Base-by-base conservation (phyloP, 2,797 vertebrate genomes). In the Gymnodraco acuticeps region DNA sequence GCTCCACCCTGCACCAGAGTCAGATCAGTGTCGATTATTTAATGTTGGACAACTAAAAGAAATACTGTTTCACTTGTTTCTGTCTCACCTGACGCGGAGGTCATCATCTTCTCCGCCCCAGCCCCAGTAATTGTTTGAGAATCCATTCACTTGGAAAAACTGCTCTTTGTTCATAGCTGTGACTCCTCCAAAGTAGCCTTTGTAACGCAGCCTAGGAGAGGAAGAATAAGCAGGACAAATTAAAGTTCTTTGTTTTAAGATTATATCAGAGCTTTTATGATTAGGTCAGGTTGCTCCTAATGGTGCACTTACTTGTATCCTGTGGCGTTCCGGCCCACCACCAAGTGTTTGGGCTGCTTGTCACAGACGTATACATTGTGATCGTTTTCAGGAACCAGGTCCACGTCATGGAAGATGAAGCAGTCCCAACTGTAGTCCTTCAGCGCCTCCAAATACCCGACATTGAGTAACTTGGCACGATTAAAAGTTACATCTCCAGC, bases 31-130 rank as follows among this genome's bases (percentile, higher is more conserved):
- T 42, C 5, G 53, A 8, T 19, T 10, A 62, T 56, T 33, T 7
- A 43, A 15, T 10, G 33, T 56, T 20, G 3, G 11, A 64, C 53
- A 56, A 3, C 64, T 41, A 58, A 14, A 58, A 9, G 0, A 3
- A 42, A 63, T 20, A n/a, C 10, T 15, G 41, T 50, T 51, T 23
- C 19, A 23, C 15, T 77, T 58, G 8, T 64, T 17, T 38, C 16
- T 10, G 23, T 45, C 70, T 95, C 86, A 99, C 98, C 98, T 97
- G 91, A 96, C 94, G 60, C 96, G 95, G 78, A 99, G 97, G 84
- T 99, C 98, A 3, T 99, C 98, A 17, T 99, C 98, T 92, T 99
- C 98, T 82, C 96, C 98, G 33, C 98, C 98, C 98, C 98, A 99
- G 48, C 98, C 98, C 98, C 98, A 99, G 95, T 99, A 99, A 50